Conservation (phyloP, 2,888 invertebrate genomes). For the Cataglyphis altisquamis region DNA sequence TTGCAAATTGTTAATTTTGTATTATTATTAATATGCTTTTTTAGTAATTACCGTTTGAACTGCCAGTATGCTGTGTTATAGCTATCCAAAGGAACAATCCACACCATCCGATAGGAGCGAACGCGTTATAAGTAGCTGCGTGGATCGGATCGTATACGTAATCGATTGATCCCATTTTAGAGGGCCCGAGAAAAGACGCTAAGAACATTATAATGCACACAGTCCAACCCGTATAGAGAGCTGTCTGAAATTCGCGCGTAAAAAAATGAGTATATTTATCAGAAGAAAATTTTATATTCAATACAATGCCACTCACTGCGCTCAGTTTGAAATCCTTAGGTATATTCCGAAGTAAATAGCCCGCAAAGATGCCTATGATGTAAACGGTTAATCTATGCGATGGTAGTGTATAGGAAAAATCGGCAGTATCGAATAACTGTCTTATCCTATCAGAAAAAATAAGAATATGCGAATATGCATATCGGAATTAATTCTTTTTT, state of each 20-base stretch:
- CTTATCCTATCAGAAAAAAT: conserved; percentile 86
- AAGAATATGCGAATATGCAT: not conserved
- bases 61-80: conserved; percentile 89
- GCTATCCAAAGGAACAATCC: conserved; percentile 90
- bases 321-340: conserved; percentile 86
- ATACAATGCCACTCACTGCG: conserved; percentile 83
- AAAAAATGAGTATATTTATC: conserved; percentile 1
- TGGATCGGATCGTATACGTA: conserved; percentile 89
- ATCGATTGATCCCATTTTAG: conserved; percentile 89
- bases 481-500: not conserved
- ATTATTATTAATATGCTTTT: not conserved
- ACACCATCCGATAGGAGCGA: conserved; percentile 91
- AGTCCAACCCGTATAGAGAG: conserved; percentile 88
- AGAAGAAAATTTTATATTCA: not conserved
- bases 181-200: conserved; percentile 88
- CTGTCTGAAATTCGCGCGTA: conserved; percentile 82
- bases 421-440: conserved; percentile 90
- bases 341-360: conserved; percentile 87
- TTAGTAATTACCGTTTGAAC: conserved; percentile 83
- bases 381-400: conserved; percentile 90
- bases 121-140: conserved; percentile 90
- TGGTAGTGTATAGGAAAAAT: conserved; percentile 90
- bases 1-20: not conserved
- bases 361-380: conserved; percentile 90
- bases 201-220: conserved; percentile 87